A percentile compares a stretch with the other conserved stretches of the same genome.
Conservation (phyloP, 1,140 invertebrate genomes). For the Mactra quadrangularis region DNA sequence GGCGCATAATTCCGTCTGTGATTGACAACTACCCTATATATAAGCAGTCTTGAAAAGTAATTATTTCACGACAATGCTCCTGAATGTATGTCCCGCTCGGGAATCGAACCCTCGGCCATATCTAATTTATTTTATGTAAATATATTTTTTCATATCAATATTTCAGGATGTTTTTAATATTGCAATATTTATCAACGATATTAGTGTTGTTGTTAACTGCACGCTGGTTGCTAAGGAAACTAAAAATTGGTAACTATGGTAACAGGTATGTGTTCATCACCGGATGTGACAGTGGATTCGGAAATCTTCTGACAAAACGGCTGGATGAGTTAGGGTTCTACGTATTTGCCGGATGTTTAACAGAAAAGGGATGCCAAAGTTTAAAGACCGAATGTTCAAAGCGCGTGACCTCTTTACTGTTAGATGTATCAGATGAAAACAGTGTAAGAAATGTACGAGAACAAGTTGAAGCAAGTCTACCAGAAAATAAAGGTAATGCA, state of each 20-base stretch:
- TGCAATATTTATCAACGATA: no score
- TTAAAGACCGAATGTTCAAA: constrained; percentile 6
- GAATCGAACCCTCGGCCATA: no score
- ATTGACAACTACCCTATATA: no score
- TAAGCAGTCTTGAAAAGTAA: no score
- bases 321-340: constrained; percentile 81
- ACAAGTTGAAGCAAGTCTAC: background rate
- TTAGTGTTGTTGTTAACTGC: no score
- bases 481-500: constrained; percentile 33
- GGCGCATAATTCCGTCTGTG: no score
- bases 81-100: no score
- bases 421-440: constrained; percentile 33
- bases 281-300: constrained; percentile 85
- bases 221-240: constrained; percentile 13
- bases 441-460: constrained; percentile 16
- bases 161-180: no score
- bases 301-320: constrained; percentile 80
- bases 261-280: constrained; percentile 81
- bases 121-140: no score
- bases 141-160: no score
- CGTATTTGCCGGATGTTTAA: constrained; percentile 83
- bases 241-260: constrained; percentile 14
- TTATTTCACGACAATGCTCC: no score
- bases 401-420: background rate
- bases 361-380: constrained; percentile 52